Conservation (phyloP, 2,797 vertebrate genomes). For the Hemitrygon akajei region DNA sequence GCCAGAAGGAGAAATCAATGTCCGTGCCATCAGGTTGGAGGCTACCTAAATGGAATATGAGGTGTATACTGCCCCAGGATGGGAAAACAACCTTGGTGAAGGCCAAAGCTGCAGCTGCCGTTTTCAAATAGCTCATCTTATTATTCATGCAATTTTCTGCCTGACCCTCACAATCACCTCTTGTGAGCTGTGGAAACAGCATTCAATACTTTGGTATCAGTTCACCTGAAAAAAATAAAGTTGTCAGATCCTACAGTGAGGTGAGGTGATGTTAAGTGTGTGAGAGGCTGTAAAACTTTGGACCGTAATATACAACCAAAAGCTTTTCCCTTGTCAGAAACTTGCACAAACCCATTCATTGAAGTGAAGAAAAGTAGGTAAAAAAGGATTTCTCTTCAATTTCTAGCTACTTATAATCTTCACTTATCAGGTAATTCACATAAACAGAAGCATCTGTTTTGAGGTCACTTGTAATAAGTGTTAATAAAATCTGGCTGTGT, state of each 20-base stretch:
- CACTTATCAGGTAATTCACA: constrained; percentile 35
- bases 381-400: not conserved
- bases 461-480: constrained; percentile 6
- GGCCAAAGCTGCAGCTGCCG: not conserved
- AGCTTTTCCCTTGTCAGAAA: not conserved
- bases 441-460: constrained; percentile 33
- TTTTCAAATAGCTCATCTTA: not conserved
- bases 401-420: not conserved
- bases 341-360: not conserved
- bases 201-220: not conserved
- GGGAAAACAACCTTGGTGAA: not conserved
- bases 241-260: not conserved
- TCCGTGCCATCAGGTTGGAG: too few species aligned
- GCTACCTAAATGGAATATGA: too few species aligned
- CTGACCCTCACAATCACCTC: not conserved
- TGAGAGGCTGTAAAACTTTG: not conserved
- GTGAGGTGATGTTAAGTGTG: not conserved
- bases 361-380: not conserved
- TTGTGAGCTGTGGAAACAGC: not conserved
- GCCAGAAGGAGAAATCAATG: too few species aligned
- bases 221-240: constrained; percentile 15
- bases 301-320: not conserved
- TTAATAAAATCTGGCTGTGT: constrained; percentile 30
- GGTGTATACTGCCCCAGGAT: too few species aligned
- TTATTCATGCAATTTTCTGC: not conserved